Evolutionary conservation across 53 echinoderm and acorn worm genomes (phyloP), one percentile per base, ranked within the genome.

Genomic region (Actinopyga echinites): DNA sequence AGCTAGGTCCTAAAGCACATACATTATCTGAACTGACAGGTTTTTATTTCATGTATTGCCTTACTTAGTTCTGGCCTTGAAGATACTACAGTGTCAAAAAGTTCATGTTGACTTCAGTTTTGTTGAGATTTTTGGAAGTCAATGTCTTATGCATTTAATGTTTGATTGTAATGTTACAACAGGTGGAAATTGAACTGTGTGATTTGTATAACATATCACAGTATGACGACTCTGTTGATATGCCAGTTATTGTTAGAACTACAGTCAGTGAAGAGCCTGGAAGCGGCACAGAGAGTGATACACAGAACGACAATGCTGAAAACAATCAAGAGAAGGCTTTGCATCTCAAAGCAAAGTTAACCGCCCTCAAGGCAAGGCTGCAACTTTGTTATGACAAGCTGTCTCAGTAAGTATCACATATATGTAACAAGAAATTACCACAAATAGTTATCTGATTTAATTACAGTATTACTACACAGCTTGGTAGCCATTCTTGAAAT

Each of bases 241-340:
- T 79, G 4, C 60, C 79, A 21, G 30, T 33, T 5, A 17, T 58
- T 23, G 58, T 58, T 7, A 20, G 23, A 23, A 58, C 7, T 35
- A 30, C 21, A 33, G 63, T n/a, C 10, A 49, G 17, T 49, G 95
- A 95, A 49, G 83, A 82, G 57, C 88, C 87, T 32, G 97, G 97
- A 11, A 97, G 92, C 64, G 94, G 97, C 10, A 92, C 94, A 43
- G 99, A 97, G 90, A 97, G 93, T 65, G 94, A 97, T 30, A 82
- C 75, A 4, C 90, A 90, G 80, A 59, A 79, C 33, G 33, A 26
- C n/a, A 36, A 32, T 34, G 88, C 90, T 60, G 90, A 90, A 34
- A 82, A 56, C 55, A 45, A 45, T 10, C 83, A 38, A 30, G 65
- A 73, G 12, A 85, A 71, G 36, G 6, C 86, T 44, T 42, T 65